Conservation (phyloP, 2,113 vertebrate species). For the Thalassoma bifasciatum region DNA sequence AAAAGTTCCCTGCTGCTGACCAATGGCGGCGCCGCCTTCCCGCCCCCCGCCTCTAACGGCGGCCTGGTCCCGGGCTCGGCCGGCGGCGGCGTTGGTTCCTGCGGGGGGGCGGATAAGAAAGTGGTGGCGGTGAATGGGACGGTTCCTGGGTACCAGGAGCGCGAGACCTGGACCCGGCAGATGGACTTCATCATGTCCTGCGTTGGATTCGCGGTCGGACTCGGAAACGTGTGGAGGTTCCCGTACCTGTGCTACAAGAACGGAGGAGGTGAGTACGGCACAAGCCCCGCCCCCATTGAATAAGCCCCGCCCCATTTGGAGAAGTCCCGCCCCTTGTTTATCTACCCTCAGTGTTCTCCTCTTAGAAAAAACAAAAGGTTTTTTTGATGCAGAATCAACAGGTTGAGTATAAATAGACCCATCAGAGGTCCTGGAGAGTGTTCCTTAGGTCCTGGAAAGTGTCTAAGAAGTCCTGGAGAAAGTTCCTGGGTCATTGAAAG, state of each 20-base stretch:
- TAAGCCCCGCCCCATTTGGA: not conserved
- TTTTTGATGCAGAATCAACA: no score
- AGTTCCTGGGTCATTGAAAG: no score
- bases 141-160: conserved; percentile 69
- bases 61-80: conserved; percentile 45
- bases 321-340: not conserved
- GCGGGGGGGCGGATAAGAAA: conserved; percentile 50
- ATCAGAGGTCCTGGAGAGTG: no score
- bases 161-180: conserved; percentile 94
- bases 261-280: conserved; percentile 87
- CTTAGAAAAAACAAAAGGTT: no score
- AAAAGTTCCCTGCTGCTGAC: conserved; percentile 73
- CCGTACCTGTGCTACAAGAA: conserved; percentile 95
- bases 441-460: no score
- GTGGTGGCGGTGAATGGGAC: not conserved
- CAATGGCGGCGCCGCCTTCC: conserved; percentile 61
- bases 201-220: conserved; percentile 91
- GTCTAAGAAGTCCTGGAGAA: no score
- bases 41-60: conserved; percentile 57
- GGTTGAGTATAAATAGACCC: no score
- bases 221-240: conserved; percentile 92
- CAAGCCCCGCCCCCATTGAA: not conserved
- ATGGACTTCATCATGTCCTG: conserved; percentile 98
- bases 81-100: conserved; percentile 27
- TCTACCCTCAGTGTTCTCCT: no score